Evolutionary conservation across 2,888 invertebrate genomes (phyloP).

Genomic region (Eulithis testata): DNA sequence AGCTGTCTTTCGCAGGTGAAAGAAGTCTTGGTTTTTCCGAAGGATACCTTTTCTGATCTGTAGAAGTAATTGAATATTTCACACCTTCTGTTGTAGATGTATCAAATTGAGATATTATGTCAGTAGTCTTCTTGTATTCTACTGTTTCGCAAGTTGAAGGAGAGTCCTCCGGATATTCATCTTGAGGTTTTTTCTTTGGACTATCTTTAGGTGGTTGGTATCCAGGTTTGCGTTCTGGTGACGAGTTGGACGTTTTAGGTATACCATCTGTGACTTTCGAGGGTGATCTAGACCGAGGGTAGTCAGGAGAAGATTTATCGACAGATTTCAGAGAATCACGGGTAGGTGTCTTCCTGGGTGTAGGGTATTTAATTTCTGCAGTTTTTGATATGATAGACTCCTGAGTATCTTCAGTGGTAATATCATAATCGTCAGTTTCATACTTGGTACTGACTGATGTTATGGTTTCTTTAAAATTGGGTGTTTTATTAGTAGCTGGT

Average conservation of each 20-base stretch:
- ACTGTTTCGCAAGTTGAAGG: constrained; percentile 16
- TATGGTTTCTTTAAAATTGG: constrained; percentile 41
- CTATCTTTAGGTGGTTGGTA: constrained; percentile 4
- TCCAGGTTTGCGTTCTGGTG: constrained; percentile 25
- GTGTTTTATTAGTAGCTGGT: constrained; percentile 26
- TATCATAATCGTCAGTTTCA: constrained; percentile 32
- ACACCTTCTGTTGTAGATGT: constrained; percentile 21
- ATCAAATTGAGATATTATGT: constrained; percentile 25
- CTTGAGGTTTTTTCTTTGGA: constrained; percentile 11
- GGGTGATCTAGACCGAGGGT: constrained; percentile 22
- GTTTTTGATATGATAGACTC: constrained; percentile 33
- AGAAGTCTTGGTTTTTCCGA: constrained; percentile 18
- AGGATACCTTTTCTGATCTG: constrained; percentile 17
- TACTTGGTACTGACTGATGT: constrained; percentile 39
- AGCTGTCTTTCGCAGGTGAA: constrained; percentile 13
- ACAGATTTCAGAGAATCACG: constrained; percentile 17
- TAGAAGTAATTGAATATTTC: constrained; percentile 13
- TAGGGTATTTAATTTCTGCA: constrained; percentile 27
- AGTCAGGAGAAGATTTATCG: constrained; percentile 25
- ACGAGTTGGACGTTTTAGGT: constrained; percentile 11
- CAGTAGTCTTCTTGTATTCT: constrained; percentile 25
- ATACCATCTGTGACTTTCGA: constrained; percentile 9
- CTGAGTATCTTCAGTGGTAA: constrained; percentile 39
- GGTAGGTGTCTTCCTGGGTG: constrained; percentile 23
- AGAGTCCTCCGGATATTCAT: constrained; percentile 8